These are phyloP conservation scores for Penaeus japonicus DNA, from an alignment of 1,140 invertebrate species.

Conservation along the genomic window DNA sequence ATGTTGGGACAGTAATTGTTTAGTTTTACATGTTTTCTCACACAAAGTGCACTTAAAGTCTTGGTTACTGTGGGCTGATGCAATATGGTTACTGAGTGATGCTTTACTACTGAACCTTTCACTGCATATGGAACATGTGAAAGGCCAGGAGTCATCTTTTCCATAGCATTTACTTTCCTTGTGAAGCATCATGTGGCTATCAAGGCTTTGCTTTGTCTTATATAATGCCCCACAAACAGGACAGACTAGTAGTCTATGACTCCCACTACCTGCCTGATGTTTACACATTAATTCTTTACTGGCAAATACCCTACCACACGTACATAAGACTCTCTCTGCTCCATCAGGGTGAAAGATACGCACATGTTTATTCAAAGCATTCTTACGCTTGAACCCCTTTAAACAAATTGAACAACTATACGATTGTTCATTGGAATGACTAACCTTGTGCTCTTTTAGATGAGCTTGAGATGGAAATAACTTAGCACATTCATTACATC, in stretches of 20 bases:
- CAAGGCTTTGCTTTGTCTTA: conserved; percentile 27
- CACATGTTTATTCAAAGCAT: conserved; percentile 41
- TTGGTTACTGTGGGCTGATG: conserved; percentile 7
- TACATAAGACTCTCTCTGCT: conserved; percentile 2
- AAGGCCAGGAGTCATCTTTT: background rate
- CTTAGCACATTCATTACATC: conserved; percentile 28
- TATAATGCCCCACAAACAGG: conserved; percentile 29
- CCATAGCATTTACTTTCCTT: background rate
- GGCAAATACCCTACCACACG: conserved; percentile 17
- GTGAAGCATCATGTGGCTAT: conserved; percentile 42
- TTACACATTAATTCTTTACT: conserved; percentile 30
- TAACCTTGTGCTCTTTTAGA: conserved; percentile 41
- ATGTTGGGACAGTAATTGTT: conserved; percentile 23
- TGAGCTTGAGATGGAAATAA: conserved; percentile 33
- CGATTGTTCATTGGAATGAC: conserved; percentile 26
- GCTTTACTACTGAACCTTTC: conserved; percentile 40
- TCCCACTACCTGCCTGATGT: conserved; percentile 28
- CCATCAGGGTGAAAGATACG: conserved; percentile 20
- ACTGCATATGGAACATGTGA: conserved; percentile 29
- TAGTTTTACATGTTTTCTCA: conserved; percentile 33
- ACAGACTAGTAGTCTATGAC: conserved; percentile 34
- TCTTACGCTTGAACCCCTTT: conserved; percentile 36
- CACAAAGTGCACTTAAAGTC: conserved; percentile 26
- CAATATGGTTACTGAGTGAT: conserved; percentile 33
- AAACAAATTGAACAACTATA: conserved; percentile 16